Evolutionary conservation across 2,113 vertebrate genomes (phyloP), one percentile per base, ranked within the genome.

Genomic region (Halcyon malimbica): DNA sequence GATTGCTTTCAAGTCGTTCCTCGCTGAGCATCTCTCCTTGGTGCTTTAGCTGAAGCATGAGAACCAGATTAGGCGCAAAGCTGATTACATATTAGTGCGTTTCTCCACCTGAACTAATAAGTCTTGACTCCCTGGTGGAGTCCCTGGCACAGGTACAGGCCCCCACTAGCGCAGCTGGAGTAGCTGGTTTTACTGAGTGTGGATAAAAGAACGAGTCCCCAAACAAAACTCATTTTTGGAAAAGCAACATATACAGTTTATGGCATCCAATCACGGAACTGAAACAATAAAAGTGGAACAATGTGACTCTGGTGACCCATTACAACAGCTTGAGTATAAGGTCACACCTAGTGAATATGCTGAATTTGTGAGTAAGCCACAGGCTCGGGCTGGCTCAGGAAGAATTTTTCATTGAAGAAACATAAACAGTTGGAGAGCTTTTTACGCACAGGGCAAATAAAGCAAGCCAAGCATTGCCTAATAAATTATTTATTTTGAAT

Each of bases 291-390:
- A 87, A 88, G 53, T 42, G 57, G 62, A 82, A 87, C 76, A 87
- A 51, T 93, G 78, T 90, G 87, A 50, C 94, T 90, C 94, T 41
- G 78, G 89, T 95, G 91, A 96, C 88, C 71, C 75, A 90, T 88
- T 94, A 90, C 63, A 94, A 50, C 65, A 85, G 78, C 78, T 76
- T 64, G 81, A 87, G 37, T 35, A 26, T 56, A 63, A 89, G 76
- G 80, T 53, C 83, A 71, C 65, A 71, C 33, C 33, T 65, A 89
- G 26, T 19, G 26, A 84, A 93, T 53, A 64, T 25, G 41, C 54
- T 86, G 93, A 92, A 84, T 75, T 82, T 94, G 51, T 64, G 62
- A 91, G 39, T n/a, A 93, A 59, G 48, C 53, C 59, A 53, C 48
- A 76, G 57, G 35, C 42, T 94, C 51, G 51, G 29, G 24, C 46